phyloP scores from a whole-genome alignment of 2,888 invertebrate genomes.

The Rhyacophila evoluta region DNA sequence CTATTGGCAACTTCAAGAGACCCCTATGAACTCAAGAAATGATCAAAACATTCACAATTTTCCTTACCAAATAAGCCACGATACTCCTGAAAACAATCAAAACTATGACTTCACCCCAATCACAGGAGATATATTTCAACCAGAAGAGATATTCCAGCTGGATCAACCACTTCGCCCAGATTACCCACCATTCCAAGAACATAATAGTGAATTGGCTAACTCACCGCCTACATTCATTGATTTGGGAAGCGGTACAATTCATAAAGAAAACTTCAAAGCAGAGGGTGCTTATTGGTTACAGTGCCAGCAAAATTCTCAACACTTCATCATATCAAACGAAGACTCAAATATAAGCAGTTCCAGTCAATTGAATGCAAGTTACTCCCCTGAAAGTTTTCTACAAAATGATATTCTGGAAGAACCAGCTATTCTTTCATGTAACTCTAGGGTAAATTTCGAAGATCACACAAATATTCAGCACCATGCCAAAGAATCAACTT shows the following conservation, averaged over 20 bases:
- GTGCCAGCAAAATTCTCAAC: slow-evolving; percentile 68
- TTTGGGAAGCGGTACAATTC: slow-evolving; percentile 78
- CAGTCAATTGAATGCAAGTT: slow-evolving; percentile 61
- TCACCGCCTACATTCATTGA: slow-evolving; percentile 80
- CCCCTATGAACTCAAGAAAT: slow-evolving; percentile 61
- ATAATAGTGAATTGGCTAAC: slow-evolving; percentile 64
- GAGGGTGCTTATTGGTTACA: slow-evolving; percentile 73
- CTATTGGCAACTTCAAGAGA: slow-evolving; percentile 62
- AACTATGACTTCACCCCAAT: slow-evolving; percentile 73
- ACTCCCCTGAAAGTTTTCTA: slow-evolving; percentile 70
- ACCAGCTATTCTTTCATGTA: slow-evolving; percentile 55
- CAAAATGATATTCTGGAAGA: slow-evolving; percentile 58
- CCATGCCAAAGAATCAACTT: slow-evolving; percentile 28
- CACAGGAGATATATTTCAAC: slow-evolving; percentile 78
- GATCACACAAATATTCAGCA: slow-evolving; percentile 36
- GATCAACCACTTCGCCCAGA: slow-evolving; percentile 79
- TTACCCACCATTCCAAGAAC: slow-evolving; percentile 67
- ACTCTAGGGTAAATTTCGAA: slow-evolving; percentile 54
- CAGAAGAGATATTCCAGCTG: slow-evolving; percentile 82
- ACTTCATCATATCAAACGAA: slow-evolving; percentile 68
- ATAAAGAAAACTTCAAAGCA: slow-evolving; percentile 69
- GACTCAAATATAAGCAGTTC: slow-evolving; percentile 63
- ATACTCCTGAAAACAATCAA: slow-evolving; percentile 59
- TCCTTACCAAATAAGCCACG: slow-evolving; percentile 61
- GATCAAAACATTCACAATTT: slow-evolving; percentile 60